A percentile compares a stretch with the other conserved stretches of the same genome.
phyloP scores from a whole-genome alignment of 2,797 vertebrate genomes.

The Pangasius djambal region DNA sequence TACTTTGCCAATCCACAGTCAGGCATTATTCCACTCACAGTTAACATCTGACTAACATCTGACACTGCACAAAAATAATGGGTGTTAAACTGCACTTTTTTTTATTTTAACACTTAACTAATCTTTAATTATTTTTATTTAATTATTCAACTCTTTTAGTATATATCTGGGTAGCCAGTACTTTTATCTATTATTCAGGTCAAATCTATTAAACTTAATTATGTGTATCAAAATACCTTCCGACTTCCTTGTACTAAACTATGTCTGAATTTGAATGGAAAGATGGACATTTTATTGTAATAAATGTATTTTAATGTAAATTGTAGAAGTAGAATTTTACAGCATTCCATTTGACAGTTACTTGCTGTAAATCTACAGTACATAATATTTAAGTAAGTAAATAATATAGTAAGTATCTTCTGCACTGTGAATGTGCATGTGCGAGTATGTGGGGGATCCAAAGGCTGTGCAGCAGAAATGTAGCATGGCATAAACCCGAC shows the following conservation, averaged over 20 bases:
- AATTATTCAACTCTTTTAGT: not conserved
- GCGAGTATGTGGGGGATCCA: slow-evolving; percentile 47
- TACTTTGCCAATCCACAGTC: not conserved
- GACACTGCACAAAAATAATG: not conserved
- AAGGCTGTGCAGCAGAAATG: slow-evolving; percentile 45
- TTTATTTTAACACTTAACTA: not conserved
- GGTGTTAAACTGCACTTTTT: not conserved
- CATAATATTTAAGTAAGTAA: not conserved
- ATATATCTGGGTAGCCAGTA: not conserved
- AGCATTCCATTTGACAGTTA: not conserved
- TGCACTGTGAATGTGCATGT: not conserved
- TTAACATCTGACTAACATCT: slow-evolving; percentile 11
- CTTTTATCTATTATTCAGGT: not conserved
- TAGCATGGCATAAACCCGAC: slow-evolving; percentile 43
- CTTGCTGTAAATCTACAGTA: not conserved
- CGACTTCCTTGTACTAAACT: not conserved
- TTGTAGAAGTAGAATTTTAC: not conserved
- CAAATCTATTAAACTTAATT: not conserved
- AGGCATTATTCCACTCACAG: not conserved
- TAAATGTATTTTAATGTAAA: not conserved
- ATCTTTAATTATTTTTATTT: not conserved
- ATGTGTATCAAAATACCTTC: not conserved
- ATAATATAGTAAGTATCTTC: not conserved
- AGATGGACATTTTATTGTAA: not conserved
- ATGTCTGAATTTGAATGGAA: not conserved